A percentile compares a stretch with the other conserved stretches of the same genome.
Conservation (phyloP, 2,888 invertebrate species). For the Schizotus pectinicornis region DNA sequence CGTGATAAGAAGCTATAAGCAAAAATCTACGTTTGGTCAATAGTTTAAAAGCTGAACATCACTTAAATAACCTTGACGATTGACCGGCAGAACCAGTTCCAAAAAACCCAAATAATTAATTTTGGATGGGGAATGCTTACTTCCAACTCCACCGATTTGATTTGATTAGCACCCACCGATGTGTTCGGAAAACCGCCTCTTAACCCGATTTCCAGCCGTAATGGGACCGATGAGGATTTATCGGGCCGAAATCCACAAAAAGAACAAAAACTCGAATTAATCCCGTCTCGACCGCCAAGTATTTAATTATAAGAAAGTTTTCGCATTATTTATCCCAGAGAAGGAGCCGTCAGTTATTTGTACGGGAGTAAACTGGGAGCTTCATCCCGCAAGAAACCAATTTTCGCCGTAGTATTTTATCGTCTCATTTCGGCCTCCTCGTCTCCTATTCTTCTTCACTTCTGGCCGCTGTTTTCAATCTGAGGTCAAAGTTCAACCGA, state of each 20-base stretch:
- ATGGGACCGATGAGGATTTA: constrained; percentile 8
- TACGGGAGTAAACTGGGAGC: constrained; percentile 17
- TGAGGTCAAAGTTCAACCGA: constrained; percentile 27
- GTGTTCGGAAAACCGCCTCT: too few relatives aligned
- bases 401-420: constrained; percentile 23
- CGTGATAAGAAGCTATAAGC: too few relatives aligned
- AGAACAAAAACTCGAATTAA: constrained; percentile 23
- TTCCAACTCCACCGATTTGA: too few relatives aligned
- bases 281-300: constrained; percentile 13
- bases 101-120: too few relatives aligned
- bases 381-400: constrained; percentile 21
- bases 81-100: too few relatives aligned
- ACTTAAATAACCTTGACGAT: too few relatives aligned
- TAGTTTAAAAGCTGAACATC: too few relatives aligned
- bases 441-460: constrained; percentile 17
- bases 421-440: constrained; percentile 22
- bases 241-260: constrained; percentile 14
- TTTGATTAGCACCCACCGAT: too few relatives aligned
- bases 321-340: constrained; percentile 20
- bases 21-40: too few relatives aligned
- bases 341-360: constrained; percentile 22
- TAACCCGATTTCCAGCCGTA: too few relatives aligned
- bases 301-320: constrained; percentile 25
- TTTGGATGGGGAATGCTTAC: too few relatives aligned
- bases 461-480: constrained; percentile 10